Evolutionary conservation across 2,888 invertebrate genomes (phyloP), one percentile per base, ranked within the genome.

Genomic region (Temnothorax ravouxi): DNA sequence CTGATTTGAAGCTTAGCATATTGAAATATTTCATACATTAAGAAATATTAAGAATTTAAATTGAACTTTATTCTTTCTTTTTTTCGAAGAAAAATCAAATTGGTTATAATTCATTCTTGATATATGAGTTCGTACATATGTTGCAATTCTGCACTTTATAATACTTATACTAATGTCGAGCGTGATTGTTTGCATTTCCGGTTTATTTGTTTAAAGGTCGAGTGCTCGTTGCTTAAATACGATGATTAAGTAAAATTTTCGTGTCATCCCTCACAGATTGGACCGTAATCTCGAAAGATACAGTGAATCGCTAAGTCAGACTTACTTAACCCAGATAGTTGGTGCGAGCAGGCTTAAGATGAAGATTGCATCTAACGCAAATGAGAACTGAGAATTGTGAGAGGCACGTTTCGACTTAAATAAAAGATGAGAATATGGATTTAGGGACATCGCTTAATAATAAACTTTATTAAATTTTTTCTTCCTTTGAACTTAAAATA

Each of bases 321-420:
- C 21, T 75, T 75, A 47, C 47, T 75, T 75, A 75, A 62, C 62
- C n/a, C 47, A 62, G 61, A 74, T 74, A 59, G 62, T 75, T 75
- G 44, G 15, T 62, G 47, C 75, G 47, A 29, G 29, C n/a, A 74
- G 62, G 21, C 44, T 75, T 75, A 62, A 75, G 21, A 75, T 75
- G 47, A 75, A 75, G 34, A 75, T 75, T 75, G 47, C 62, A 75
- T 75, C 15, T 15, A 13, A 75, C 15, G 21, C 21, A 61, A 47
- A 62, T 29, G 44, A 74, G 29, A 74, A 61, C n/a, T 59, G 29
- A 61, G 44, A 75, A 62, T 75, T 62, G 61, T 44, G 29, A 62
- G 64, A 47, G 34, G 3, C 15, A 62, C 18, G 15, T 61, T 74
- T 61, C 15, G 5, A n/a, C 3, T 75, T 34, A 75, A 75, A 75